These are phyloP conservation scores for Leptinotarsa juncta DNA, from an alignment of 2,888 invertebrate genomes.

Conservation along the genomic window DNA sequence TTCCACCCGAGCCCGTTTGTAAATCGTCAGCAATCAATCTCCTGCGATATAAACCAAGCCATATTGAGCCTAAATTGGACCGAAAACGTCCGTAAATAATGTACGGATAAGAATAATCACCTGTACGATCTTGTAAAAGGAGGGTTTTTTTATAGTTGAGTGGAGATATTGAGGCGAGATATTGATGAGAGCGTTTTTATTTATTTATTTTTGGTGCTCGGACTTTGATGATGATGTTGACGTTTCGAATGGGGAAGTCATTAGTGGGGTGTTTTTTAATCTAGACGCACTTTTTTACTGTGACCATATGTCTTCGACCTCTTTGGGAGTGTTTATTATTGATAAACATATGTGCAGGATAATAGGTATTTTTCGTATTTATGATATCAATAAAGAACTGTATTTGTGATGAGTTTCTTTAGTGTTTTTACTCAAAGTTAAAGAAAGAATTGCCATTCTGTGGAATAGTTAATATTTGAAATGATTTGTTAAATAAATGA, in stretches of 20 bases:
- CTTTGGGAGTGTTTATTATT: too few species aligned
- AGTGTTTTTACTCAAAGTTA: too few species aligned
- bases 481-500: too few species aligned
- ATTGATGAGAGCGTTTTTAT: neutral
- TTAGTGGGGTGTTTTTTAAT: neutral
- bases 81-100: conserved; percentile 45
- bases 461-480: too few species aligned
- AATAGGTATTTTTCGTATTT: too few species aligned
- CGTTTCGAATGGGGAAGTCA: neutral
- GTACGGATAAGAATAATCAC: conserved; percentile 40
- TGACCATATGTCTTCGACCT: too few species aligned
- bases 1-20: conserved; percentile 47
- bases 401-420: too few species aligned
- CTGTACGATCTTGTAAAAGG: conserved; percentile 29
- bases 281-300: neutral
- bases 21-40: conserved; percentile 60
- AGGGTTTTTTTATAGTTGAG: conserved; percentile 11
- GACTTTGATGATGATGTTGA: conserved; percentile 9
- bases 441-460: too few species aligned
- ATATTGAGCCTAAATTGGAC: conserved; percentile 44
- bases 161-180: conserved; percentile 1
- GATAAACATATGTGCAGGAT: too few species aligned
- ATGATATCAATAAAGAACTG: too few species aligned
- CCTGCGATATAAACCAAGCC: conserved; percentile 48
- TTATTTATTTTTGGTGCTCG: neutral